Base-by-base conservation (phyloP, 2,797 vertebrate genomes). In the Darevskia nairensis region DNA sequence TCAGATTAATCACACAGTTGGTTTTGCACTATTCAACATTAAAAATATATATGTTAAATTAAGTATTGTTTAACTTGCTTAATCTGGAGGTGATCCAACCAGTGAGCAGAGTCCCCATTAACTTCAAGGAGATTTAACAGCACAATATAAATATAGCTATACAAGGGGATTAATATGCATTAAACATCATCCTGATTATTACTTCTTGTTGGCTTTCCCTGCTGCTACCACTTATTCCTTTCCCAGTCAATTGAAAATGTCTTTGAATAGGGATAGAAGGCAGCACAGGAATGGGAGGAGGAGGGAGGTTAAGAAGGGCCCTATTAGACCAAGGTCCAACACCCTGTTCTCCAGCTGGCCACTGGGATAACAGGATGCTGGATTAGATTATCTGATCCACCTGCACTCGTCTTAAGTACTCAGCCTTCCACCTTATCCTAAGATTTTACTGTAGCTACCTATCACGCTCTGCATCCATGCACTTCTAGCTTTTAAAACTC, bases 111-210 rank as follows among this genome's bases (percentile, higher is more conserved):
- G 21, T 3, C 21, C n/a, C n/a, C 44, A 13, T 72, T 29, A 61
- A 84, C 82, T 35, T 84, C 82, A 74, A 84, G 25, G 39, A 82
- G 64, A 35, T 55, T 84, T 84, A 84, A 32, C 19, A 72, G 41
- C 32, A 10, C 44, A 84, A 75, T 39, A 72, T 8, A 32, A 75
- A 76, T 23, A 61, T 19, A 27, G 75, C 44, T 83, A 32, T 27
- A 83, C 9, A 59, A 84, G n/a, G 44, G 82, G 19, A 41, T 71
- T 25, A 29, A 55, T 59, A 61, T 35, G 11, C 29, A 50, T 13
- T 72, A 5, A 2, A 29, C 8, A 6, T 35, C 32, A 75, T 29
- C 71, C 32, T 75, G n/a, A 59, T 84, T 59, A 39, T 6, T 74
- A 32, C 21, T 55, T 55, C 68, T 39, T 25, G 19, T 21, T 74